phyloP scores from a whole-genome alignment of 2,797 vertebrate species.

The Nasua narica region DNA sequence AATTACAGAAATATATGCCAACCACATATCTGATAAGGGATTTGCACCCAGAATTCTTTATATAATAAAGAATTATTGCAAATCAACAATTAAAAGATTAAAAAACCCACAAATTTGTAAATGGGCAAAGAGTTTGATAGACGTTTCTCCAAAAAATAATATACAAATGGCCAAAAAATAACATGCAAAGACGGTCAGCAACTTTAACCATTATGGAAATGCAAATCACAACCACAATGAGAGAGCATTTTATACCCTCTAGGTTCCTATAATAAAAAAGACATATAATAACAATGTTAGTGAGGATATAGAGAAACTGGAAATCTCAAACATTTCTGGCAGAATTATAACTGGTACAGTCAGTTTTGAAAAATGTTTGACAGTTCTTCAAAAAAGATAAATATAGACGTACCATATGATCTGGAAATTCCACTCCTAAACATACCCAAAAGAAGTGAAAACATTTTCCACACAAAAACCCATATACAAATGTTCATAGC shows the following conservation, averaged over 20 bases:
- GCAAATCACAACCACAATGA: neutral
- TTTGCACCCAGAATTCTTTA: neutral
- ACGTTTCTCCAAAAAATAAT: neutral
- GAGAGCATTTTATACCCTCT: neutral
- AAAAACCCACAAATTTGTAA: neutral
- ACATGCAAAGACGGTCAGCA: neutral
- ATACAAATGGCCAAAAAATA: neutral
- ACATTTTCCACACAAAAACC: neutral
- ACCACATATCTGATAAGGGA: neutral
- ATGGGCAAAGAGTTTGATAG: neutral
- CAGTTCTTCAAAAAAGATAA: neutral
- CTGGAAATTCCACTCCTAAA: neutral
- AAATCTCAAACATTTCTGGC: neutral
- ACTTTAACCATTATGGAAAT: neutral
- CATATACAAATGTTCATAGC: neutral
- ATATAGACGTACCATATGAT: neutral
- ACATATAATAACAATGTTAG: neutral
- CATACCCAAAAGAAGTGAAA: neutral
- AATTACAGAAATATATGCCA: neutral
- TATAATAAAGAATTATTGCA: neutral
- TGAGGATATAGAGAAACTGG: neutral
- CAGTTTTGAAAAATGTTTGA: neutral
- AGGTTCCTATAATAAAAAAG: neutral
- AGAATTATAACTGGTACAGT: neutral
- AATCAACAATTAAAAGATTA: neutral